phyloP scores from a whole-genome alignment of 2,888 invertebrate species.

The Archips xylosteana region DNA sequence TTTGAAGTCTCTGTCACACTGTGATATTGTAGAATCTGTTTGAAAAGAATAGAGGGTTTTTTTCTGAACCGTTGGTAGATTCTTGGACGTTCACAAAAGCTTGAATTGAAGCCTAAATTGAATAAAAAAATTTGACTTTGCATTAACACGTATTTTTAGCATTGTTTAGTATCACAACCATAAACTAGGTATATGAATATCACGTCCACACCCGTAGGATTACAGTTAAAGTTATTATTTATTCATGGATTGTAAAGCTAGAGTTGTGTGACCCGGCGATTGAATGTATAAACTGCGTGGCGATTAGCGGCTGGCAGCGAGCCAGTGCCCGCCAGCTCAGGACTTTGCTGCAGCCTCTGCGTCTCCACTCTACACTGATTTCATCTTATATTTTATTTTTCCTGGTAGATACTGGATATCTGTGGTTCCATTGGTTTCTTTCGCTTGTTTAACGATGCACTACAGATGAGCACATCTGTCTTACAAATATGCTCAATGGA shows the following conservation, averaged over 20 bases:
- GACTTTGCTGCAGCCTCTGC: slow-evolving; percentile 60
- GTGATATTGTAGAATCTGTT: too few species aligned
- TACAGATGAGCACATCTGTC: too few species aligned
- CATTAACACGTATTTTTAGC: too few species aligned
- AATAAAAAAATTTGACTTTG: too few species aligned
- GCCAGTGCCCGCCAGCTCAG: slow-evolving; percentile 61
- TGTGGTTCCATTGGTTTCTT: neutral
- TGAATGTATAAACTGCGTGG: slow-evolving; percentile 70
- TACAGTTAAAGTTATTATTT: neutral
- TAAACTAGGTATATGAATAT: too few species aligned
- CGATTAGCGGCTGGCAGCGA: slow-evolving; percentile 74
- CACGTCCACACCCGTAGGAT: neutral
- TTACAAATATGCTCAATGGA: too few species aligned
- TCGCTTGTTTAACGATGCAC: slow-evolving; percentile 20
- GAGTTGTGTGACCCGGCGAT: slow-evolving; percentile 51
- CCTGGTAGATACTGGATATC: neutral
- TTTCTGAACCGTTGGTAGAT: too few species aligned
- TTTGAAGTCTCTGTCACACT: too few species aligned
- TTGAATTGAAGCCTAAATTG: too few species aligned
- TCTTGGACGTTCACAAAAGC: too few species aligned
- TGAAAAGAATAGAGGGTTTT: too few species aligned
- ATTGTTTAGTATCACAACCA: too few species aligned
- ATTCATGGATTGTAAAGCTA: slow-evolving; percentile 23
- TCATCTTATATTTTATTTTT: slow-evolving; percentile 42
- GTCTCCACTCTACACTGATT: slow-evolving; percentile 48